These are phyloP conservation scores for Siphonodentalium dalli DNA, from an alignment of 2,888 invertebrate genomes.

Conservation along the genomic window DNA sequence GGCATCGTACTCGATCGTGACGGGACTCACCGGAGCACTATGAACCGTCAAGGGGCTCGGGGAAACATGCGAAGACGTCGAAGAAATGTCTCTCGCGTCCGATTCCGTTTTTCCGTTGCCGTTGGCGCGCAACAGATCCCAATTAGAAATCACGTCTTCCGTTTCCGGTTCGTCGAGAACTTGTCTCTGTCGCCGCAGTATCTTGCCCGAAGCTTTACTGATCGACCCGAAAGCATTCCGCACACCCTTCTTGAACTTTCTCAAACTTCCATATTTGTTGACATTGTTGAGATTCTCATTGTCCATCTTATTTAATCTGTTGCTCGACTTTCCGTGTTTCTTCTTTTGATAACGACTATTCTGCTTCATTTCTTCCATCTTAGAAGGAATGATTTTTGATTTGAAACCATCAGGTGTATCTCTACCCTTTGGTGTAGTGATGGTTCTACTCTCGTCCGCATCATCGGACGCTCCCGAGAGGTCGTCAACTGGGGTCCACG, in stretches of 20 bases:
- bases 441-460: conserved; percentile 31
- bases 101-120: too few species aligned
- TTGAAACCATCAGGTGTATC: conserved; percentile 42
- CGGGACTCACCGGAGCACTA: too few species aligned
- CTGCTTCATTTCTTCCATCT: conserved; percentile 36
- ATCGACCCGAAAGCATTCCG: conserved; percentile 48
- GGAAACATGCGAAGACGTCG: too few species aligned
- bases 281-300: conserved; percentile 23
- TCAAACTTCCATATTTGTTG: conserved; percentile 44
- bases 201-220: conserved; percentile 45
- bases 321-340: conserved; percentile 10
- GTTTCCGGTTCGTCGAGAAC: too few species aligned
- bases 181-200: conserved; percentile 37
- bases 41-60: too few species aligned
- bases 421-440: conserved; percentile 25
- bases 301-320: neutral
- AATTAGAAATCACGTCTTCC: too few species aligned
- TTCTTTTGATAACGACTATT: conserved; percentile 21
- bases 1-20: too few species aligned
- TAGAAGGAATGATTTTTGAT: conserved; percentile 40
- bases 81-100: too few species aligned
- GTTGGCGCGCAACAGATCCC: too few species aligned
- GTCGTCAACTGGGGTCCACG: conserved; percentile 54
- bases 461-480: conserved; percentile 55
- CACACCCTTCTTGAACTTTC: conserved; percentile 45